Percentiles rank a stretch among this genome's conserved stretches.
phyloP scores from a whole-genome alignment of 2,888 invertebrate genomes.

The Epsilonema sp. region DNA sequence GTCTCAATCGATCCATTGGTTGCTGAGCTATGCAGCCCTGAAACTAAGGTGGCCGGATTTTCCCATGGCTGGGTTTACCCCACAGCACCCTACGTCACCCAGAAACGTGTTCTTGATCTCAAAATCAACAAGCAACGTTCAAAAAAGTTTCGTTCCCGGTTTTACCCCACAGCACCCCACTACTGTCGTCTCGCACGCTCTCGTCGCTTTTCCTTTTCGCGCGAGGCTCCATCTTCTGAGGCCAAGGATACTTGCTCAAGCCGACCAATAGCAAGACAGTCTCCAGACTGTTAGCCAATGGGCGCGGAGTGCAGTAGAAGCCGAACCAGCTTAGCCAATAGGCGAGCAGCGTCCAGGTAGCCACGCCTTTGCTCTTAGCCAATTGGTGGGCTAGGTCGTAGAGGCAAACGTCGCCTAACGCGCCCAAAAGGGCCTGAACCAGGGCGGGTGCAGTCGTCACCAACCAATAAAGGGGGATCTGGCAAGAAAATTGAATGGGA shows the following conservation, averaged over 20 bases:
- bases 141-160: too few relatives aligned
- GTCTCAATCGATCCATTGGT: too few relatives aligned
- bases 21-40: too few relatives aligned
- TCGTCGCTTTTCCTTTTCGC: neutral
- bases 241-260: constrained; percentile 43
- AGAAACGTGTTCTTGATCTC: too few relatives aligned
- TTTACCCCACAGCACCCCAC: too few relatives aligned
- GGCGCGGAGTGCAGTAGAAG: constrained; percentile 69
- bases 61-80: too few relatives aligned
- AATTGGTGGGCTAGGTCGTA: constrained; percentile 35
- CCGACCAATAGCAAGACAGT: constrained; percentile 58
- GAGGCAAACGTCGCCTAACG: constrained; percentile 55
- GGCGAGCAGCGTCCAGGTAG: constrained; percentile 52
- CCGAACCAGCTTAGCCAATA: constrained; percentile 68
- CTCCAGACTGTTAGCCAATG: constrained; percentile 68
- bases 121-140: too few relatives aligned
- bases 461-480: too few relatives aligned
- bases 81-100: too few relatives aligned
- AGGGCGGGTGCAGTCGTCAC: constrained; percentile 54
- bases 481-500: too few relatives aligned
- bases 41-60: too few relatives aligned
- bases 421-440: constrained; percentile 55
- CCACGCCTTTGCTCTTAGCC: constrained; percentile 26
- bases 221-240: neutral
- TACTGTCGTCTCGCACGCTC: too few relatives aligned